Evolutionary conservation across 2,888 invertebrate species (phyloP).

Genomic region (Pandemis corylana): DNA sequence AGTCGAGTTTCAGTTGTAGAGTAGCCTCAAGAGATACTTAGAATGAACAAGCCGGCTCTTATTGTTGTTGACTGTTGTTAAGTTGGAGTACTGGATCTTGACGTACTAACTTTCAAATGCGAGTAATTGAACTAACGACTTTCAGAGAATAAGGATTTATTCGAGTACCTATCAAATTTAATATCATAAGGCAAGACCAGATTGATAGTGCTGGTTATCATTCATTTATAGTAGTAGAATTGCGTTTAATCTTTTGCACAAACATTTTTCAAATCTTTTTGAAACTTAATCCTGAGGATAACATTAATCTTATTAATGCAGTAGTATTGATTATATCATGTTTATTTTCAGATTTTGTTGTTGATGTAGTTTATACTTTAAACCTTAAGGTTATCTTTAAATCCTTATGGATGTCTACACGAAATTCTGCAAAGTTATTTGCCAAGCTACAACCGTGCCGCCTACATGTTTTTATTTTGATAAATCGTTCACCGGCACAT

Average conservation of each 20-base stretch:
- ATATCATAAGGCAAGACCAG: no score
- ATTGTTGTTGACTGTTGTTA: constrained; percentile 26
- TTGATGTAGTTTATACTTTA: background rate
- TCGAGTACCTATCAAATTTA: no score
- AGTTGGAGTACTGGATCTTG: constrained; percentile 17
- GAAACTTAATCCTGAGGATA: no score
- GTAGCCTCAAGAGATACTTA: constrained; percentile 25
- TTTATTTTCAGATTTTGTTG: no score
- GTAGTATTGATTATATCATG: no score
- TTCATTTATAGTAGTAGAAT: no score
- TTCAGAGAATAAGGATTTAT: no score
- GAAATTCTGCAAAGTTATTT: background rate
- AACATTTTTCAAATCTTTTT: no score
- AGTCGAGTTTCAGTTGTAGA: constrained; percentile 20
- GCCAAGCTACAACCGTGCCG: background rate
- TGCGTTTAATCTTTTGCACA: no score
- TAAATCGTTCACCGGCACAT: constrained; percentile 10
- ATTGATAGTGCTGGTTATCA: no score
- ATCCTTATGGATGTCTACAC: background rate
- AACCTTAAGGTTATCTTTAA: background rate
- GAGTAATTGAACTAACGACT: background rate
- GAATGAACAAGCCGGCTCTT: constrained; percentile 16
- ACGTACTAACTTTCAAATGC: background rate
- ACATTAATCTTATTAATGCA: no score
- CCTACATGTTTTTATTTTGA: constrained; percentile 15